Evolutionary conservation across 23 tunicate species (phyloP).

Genomic region (Trididemnum miniatum): DNA sequence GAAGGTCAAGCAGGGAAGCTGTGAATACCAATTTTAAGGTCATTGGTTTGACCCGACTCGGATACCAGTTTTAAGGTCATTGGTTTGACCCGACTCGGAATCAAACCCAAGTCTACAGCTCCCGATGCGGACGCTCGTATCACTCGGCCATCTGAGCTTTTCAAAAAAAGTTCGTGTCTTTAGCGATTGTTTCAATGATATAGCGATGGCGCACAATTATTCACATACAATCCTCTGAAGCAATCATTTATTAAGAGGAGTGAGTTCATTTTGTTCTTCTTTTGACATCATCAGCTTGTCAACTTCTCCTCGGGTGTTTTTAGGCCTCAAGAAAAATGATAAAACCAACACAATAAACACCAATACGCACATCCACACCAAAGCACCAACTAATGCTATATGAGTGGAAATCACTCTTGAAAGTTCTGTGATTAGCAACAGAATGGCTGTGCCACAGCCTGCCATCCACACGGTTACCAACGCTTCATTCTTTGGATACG

Average conservation of each 20-base stretch:
- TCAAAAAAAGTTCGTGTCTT: too few relatives aligned
- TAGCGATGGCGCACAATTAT: too few relatives aligned
- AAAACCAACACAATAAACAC: background rate
- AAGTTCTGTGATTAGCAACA: background rate
- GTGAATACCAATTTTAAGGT: too few relatives aligned
- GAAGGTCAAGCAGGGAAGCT: too few relatives aligned
- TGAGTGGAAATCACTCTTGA: background rate
- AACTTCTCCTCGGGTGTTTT: background rate
- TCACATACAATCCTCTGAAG: too few relatives aligned
- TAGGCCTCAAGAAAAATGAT: slow-evolving; percentile 6
- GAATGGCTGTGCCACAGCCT: background rate
- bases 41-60: too few relatives aligned
- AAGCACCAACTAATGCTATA: background rate
- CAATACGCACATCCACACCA: background rate
- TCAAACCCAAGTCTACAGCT: too few relatives aligned
- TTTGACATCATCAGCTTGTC: background rate
- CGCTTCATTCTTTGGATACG: background rate
- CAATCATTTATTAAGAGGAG: background rate
- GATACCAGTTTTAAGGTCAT: too few relatives aligned
- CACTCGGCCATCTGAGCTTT: too few relatives aligned
- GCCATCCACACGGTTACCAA: background rate
- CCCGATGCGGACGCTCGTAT: too few relatives aligned
- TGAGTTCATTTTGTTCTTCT: background rate
- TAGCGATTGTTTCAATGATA: too few relatives aligned
- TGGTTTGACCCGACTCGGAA: too few relatives aligned